Evolutionary conservation across 2,888 invertebrate genomes (phyloP).

Genomic region (Aspidiotus rigidus): DNA sequence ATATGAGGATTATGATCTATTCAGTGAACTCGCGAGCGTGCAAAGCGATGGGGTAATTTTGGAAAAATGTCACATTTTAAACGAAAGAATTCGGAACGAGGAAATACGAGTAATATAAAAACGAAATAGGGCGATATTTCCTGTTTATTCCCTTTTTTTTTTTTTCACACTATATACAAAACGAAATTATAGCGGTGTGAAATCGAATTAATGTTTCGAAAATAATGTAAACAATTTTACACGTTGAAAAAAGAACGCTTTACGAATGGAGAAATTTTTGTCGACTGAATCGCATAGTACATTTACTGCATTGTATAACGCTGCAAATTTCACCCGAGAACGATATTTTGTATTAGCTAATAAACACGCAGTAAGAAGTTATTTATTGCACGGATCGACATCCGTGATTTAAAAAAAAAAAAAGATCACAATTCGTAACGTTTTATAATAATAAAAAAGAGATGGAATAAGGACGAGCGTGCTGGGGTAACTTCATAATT

Average conservation of each 20-base stretch:
- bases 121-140: neutral
- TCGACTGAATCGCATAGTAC: neutral
- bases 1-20: too few species aligned
- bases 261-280: constrained; percentile 5
- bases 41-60: neutral
- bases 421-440: too few species aligned
- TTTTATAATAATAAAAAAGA: too few species aligned
- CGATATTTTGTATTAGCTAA: too few species aligned
- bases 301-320: too few species aligned
- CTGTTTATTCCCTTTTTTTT: constrained; percentile 5
- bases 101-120: neutral
- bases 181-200: constrained; percentile 24
- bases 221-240: constrained; percentile 30
- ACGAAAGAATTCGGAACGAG: neutral
- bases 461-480: too few species aligned
- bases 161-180: neutral
- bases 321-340: too few species aligned
- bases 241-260: constrained; percentile 10
- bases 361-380: too few species aligned
- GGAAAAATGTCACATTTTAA: neutral
- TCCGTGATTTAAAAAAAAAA: too few species aligned
- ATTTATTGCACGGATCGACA: too few species aligned
- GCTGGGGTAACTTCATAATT: too few species aligned
- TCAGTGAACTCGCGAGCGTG: neutral
- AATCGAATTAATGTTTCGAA: constrained; percentile 32